These are phyloP conservation scores for Protodeltote pygarga DNA, from an alignment of 2,888 invertebrate species.

Conservation along the genomic window DNA sequence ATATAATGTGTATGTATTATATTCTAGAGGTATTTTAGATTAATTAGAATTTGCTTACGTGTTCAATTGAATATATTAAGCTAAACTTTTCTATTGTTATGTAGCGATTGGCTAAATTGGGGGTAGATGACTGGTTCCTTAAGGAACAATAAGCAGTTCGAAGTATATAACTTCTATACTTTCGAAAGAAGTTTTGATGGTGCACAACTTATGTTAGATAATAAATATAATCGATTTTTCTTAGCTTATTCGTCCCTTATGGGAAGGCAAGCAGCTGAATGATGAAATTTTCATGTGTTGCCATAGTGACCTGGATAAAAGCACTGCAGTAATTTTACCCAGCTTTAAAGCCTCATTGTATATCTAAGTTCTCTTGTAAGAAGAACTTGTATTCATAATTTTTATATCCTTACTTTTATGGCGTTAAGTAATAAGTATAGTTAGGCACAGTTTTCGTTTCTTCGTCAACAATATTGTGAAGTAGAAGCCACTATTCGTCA, in stretches of 20 bases:
- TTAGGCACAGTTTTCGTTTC: no score
- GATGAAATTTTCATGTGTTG: not conserved
- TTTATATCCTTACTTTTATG: slow-evolving; percentile 3
- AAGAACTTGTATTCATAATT: slow-evolving; percentile 14
- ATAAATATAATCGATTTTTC: not conserved
- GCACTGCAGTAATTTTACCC: not conserved
- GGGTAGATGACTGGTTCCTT: slow-evolving; percentile 1
- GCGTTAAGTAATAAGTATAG: no score
- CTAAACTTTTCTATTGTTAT: slow-evolving; percentile 16
- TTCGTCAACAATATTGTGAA: no score
- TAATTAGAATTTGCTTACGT: slow-evolving; percentile 36
- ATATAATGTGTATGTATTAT: slow-evolving; percentile 40
- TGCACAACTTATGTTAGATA: not conserved
- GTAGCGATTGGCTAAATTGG: slow-evolving; percentile 18
- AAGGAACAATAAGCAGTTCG: slow-evolving; percentile 1
- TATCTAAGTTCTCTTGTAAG: not conserved
- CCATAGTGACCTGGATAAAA: not conserved
- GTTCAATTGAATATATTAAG: slow-evolving; percentile 33
- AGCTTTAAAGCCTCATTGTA: not conserved
- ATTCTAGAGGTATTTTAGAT: slow-evolving; percentile 38
- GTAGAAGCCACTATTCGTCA: no score
- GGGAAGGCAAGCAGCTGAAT: slow-evolving; percentile 1
- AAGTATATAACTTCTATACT: not conserved
- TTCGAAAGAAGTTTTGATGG: not conserved
- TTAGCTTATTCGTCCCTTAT: no score